Base-by-base conservation (phyloP, 2,113 vertebrate species). In the Reinhardtius hippoglossoides region DNA sequence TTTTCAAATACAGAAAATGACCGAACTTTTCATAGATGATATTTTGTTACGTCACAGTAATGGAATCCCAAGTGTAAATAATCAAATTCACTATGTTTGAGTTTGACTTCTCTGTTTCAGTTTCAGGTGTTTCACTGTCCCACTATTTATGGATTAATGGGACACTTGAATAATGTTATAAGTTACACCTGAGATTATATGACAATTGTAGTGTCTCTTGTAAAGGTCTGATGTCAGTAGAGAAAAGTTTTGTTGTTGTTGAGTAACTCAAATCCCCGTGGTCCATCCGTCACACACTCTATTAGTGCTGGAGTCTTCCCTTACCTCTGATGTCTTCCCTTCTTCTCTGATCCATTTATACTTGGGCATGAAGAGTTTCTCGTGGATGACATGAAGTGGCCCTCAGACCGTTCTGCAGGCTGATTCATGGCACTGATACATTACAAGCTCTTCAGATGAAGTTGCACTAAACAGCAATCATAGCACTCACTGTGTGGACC, bases 361-460 rank as follows among this genome's bases (percentile, higher is more conserved):
- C 54, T 21, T 4, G 7, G 20, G 67, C 44, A 57, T 44, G 13
- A 31, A 31, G 27, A 14, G 42, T 44, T 44, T 44, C 42, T 13
- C 13, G 2, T 14, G 42, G 42, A 14, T 44, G 2, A 44, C 42
- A 15, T 44, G 10, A 44, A 44, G 42, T 44, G 42, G 42, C 42
- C 9, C 35, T 37, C 35, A 37, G 35, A 5, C 35, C 35, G 8
- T 37, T 37, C 16, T 15, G 6, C 23, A 52, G 52, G 40, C 35
- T 16, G 27, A 58, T 71, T 67, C 56, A 40, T 10, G 10, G 1
- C 52, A 56, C 21, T 44, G 54, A 65, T 72, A 5, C 27, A 18
- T 44, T 62, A 20, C 15, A n/a, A n/a, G 14, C 24, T 76, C 42
- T 35, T 66, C 63, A 57, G 26, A 1, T 71, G 18, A 66, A 54